Conservation (phyloP, 2,888 invertebrate species). For the Pollenia griseotomentosa region DNA sequence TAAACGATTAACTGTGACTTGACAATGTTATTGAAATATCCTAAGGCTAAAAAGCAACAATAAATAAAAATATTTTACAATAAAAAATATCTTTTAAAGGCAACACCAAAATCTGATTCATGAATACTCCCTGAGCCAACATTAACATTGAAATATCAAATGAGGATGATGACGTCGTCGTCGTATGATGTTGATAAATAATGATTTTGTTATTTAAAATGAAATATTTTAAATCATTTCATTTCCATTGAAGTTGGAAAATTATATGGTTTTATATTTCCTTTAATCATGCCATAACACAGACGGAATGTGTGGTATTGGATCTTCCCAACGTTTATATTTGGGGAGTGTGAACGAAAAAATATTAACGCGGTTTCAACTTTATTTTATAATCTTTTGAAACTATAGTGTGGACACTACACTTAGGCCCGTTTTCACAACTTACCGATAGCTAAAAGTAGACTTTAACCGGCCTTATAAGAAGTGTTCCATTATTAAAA, state of each 20-base stretch:
- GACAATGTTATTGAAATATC: constrained; percentile 65
- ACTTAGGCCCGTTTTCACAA: no score
- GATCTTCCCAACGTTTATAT: constrained; percentile 11
- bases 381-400: no score
- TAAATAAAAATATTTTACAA: background rate
- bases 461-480: no score
- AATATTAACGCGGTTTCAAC: no score
- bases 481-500: no score
- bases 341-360: no score
- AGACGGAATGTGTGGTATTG: background rate
- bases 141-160: constrained; percentile 24
- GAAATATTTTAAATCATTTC: constrained; percentile 53
- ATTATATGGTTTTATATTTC: constrained; percentile 54
- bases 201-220: constrained; percentile 55
- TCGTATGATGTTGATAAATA: background rate
- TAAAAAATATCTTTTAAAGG: constrained; percentile 8
- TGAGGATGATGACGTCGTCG: background rate
- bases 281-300: constrained; percentile 29
- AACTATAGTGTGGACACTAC: no score
- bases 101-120: constrained; percentile 16
- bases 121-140: constrained; percentile 3
- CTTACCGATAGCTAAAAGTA: no score
- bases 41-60: constrained; percentile 63
- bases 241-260: constrained; percentile 29
- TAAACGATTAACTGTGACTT: constrained; percentile 56